Base-by-base conservation (phyloP, 2,888 invertebrate genomes). In the Cephus rjabovi region DNA sequence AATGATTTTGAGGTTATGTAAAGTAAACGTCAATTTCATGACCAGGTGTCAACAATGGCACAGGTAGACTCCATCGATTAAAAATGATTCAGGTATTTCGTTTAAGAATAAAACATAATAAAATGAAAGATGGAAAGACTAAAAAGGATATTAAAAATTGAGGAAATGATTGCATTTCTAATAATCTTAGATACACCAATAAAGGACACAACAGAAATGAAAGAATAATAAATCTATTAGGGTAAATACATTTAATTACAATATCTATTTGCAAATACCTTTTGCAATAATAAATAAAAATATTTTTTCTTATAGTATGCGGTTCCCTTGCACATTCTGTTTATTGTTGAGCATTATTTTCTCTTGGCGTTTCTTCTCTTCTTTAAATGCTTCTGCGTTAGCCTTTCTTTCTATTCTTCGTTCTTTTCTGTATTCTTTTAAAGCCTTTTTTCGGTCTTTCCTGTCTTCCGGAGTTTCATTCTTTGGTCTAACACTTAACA, bases 341-440 rank as follows among this genome's bases (percentile, higher is more conserved):
- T 92, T 95, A 86, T 96, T 96, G 90, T 97, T 97, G 81, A 96
- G 91, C 87, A 94, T 92, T 75, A 96, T 95, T 90, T 96, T 96
- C 88, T 95, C 95, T 88, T 97, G 96, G 4, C 95, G 92, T 87
- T 96, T 96, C 92, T 96, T 95, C 88, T 97, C 97, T 85, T 97
- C 96, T 88, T 96, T 97, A 89, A 98, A 98, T 0, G 96, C 97
- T 68, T 94, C 93, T 15, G 94, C 93, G 88, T 97, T 98, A 0
- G 95, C 94, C 90, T 97, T 98, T 92, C 95, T 95, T 89, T 98
- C 98, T 76, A 95, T 88, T 89, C 97, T 93, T 81, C 98, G 94
- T 87, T 97, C 97, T 83, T 92, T 94, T 86, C 96, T 94, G 87
- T 96, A 96, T 84, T 96, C 96, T 89, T 95, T 97, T 0, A 98